phyloP scores from a whole-genome alignment of 2,888 invertebrate species.

The Mechanitis mazaeus region DNA sequence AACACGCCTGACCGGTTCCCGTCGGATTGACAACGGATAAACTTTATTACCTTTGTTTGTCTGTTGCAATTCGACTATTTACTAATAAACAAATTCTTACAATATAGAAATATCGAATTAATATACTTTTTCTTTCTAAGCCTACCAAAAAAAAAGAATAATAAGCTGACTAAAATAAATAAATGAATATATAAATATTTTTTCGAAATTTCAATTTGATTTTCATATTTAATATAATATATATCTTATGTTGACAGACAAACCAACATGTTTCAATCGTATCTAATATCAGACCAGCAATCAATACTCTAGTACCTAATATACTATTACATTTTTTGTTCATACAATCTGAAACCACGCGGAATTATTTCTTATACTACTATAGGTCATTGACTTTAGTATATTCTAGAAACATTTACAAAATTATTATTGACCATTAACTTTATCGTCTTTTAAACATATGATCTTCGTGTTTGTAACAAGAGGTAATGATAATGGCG shows the following conservation, averaged over 20 bases:
- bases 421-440: not conserved
- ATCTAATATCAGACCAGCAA: not conserved
- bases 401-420: not conserved
- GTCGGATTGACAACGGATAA: constrained; percentile 20
- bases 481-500: not conserved
- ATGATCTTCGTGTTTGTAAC: not conserved
- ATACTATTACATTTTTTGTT: constrained; percentile 23
- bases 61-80: constrained; percentile 1
- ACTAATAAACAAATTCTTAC: not conserved
- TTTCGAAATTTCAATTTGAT: no score
- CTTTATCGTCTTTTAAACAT: not conserved
- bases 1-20: constrained; percentile 55
- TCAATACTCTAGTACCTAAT: constrained; percentile 1
- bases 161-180: not conserved
- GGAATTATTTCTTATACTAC: constrained; percentile 13
- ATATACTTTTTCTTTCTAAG: not conserved
- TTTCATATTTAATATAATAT: not conserved
- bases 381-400: not conserved
- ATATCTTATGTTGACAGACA: not conserved
- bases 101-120: not conserved
- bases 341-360: constrained; percentile 24
- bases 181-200: no score
- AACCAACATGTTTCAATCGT: not conserved
- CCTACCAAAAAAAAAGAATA: not conserved
- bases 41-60: no score